phyloP scores from a whole-genome alignment of 2,797 vertebrate genomes.

The Remorina albescens region DNA sequence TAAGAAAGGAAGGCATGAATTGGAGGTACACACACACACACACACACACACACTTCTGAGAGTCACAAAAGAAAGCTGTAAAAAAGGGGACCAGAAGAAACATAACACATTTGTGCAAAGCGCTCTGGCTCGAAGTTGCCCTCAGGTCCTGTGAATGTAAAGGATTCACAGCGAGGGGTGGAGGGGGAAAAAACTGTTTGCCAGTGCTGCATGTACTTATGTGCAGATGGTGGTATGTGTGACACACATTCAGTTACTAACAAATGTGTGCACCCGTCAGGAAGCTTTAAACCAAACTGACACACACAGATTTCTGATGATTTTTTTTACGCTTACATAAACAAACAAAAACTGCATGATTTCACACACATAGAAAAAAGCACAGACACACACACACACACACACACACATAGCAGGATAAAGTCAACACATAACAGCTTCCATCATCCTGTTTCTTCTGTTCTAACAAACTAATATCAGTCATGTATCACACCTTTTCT shows the following conservation, averaged over 20 bases:
- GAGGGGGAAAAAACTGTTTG: constrained; percentile 43
- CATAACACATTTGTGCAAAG: constrained; percentile 60
- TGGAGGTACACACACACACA: constrained; percentile 29
- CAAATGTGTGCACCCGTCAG: constrained; percentile 19
- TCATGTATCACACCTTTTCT: not conserved
- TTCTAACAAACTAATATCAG: constrained; percentile 31
- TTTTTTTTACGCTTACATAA: not conserved
- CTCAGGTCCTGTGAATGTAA: constrained; percentile 77
- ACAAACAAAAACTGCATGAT: constrained; percentile 6
- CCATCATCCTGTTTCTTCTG: constrained; percentile 37
- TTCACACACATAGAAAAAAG: constrained; percentile 6
- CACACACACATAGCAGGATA: constrained; percentile 20
- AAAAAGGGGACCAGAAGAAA: constrained; percentile 53
- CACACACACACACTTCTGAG: constrained; percentile 36
- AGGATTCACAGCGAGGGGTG: constrained; percentile 78
- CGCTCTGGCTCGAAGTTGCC: constrained; percentile 61
- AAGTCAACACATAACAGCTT: constrained; percentile 38
- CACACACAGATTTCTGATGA: not conserved
- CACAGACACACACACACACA: constrained; percentile 22
- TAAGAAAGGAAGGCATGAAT: constrained; percentile 67
- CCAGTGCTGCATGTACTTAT: constrained; percentile 54
- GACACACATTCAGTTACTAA: constrained; percentile 31
- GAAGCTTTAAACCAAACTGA: constrained; percentile 41
- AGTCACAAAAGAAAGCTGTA: constrained; percentile 53
- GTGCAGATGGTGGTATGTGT: constrained; percentile 62